Base-by-base conservation (phyloP, 2,888 invertebrate species). In the Cryptophagus acutangulus region DNA sequence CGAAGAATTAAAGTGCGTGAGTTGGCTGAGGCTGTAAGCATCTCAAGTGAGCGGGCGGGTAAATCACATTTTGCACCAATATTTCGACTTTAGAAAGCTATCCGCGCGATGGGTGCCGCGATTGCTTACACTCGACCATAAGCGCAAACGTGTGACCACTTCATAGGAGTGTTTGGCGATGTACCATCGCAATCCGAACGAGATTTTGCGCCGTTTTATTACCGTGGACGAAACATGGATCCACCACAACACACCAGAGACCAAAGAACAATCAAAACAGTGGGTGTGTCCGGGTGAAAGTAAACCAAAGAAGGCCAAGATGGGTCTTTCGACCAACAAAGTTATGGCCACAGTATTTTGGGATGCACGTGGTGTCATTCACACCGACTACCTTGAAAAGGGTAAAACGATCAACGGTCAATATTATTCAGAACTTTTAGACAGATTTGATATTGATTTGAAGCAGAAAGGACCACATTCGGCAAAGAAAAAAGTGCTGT, bases 71-170 rank as follows among this genome's bases (percentile, higher is more conserved):
- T 15, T 58, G 30, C 50, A 54, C 46, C 51, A 59, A 48, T 38
- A 43, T 40, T 59, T 58, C 48, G 51, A 46, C 40, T 55, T 59
- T 54, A 58, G 41, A 52, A 61, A 62, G 54, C 46, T 62, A 28
- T 57, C 54, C 31, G 59, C 56, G 34, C 38, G 59, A 55, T 63
- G 60, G 61, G 58, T 65, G 55, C 61, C 61, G 51, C 60, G 53
- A 51, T 56, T 60, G 42, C 55, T 57, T 48, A 58, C 8, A n/a
- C 10, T 14, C 10, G 20, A 41, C 26, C 31, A 28, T 3, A 41
- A 41, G 43, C 41, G 40, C 33, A 41, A n/a, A 24, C 40, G 42
- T 45, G 38, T 25, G 38, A 43, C 14, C 12, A 36, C 18, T 45
- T 45, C 36, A 25, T 10, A 46, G 38, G 24, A 46, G 34, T 45